These are phyloP conservation scores for Alloscopus bannaensis DNA, from an alignment of 2,888 invertebrate genomes.

Conservation along the genomic window DNA sequence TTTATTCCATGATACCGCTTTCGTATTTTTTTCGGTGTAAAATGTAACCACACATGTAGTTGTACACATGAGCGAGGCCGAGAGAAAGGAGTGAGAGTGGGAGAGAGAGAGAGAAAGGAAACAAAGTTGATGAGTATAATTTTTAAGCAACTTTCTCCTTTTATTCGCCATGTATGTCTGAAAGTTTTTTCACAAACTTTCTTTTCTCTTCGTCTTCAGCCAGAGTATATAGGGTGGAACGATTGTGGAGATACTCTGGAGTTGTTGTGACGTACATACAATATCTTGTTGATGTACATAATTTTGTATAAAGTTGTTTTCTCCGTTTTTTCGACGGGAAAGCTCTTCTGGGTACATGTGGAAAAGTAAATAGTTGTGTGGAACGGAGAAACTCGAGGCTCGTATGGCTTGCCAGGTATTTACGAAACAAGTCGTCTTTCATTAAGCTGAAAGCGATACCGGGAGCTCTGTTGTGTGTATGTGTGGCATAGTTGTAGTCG, in stretches of 20 bases:
- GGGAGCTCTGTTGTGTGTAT: conserved; percentile 34
- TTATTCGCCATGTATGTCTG: conserved; percentile 31
- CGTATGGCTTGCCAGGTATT: conserved; percentile 50
- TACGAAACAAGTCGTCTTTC: conserved; percentile 54
- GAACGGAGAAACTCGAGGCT: neutral
- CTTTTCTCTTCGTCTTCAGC: neutral
- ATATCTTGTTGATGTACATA: too few relatives aligned
- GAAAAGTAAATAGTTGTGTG: conserved; percentile 7
- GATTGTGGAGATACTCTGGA: too few relatives aligned
- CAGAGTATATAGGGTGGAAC: neutral
- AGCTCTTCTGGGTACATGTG: conserved; percentile 1
- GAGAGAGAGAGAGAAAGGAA: conserved; percentile 30
- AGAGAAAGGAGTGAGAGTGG: too few relatives aligned
- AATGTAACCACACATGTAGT: conserved; percentile 31
- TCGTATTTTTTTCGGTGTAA: conserved; percentile 13
- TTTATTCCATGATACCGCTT: conserved; percentile 47
- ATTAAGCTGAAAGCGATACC: conserved; percentile 64
- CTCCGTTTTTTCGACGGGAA: conserved; percentile 14
- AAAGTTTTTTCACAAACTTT: conserved; percentile 33
- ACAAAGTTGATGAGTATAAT: conserved; percentile 62
- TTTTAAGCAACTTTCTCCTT: conserved; percentile 55
- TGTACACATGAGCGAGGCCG: neutral
- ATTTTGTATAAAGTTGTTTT: conserved; percentile 13
- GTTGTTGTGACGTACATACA: too few relatives aligned
- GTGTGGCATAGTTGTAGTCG: conserved; percentile 10